Base-by-base conservation (phyloP, 1,140 invertebrate genomes). In the Heliconius eleuchia region DNA sequence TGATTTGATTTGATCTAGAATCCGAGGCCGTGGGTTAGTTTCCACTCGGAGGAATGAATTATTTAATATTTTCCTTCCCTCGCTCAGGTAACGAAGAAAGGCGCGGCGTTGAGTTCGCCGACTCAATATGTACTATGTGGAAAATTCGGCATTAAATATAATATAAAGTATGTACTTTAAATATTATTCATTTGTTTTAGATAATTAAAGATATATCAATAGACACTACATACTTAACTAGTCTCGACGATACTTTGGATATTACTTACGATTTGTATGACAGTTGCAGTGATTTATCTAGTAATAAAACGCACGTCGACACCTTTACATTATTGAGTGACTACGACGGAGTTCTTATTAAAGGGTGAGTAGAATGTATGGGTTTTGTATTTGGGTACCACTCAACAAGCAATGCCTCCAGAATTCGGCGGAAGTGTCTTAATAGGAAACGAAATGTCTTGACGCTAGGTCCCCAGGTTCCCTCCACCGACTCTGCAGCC, bases 201-300 rank as follows among this genome's bases (percentile, higher is more conserved):
- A 18, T 66, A 23, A 55, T 77, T 37, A 46, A 46, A 55, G 42
- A 72, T 9, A 50, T 77, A 11, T n/a, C 37, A 72, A 50, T 77
- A 27, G 70, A 77, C 50, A 70, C 76, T 57, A 6, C 37, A 13
- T 42, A 77, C n/a, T 42, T 77, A 57, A 72, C 42, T 18, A 77
- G 70, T 50, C 9, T 55, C 5, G 34, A 76, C 11, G 37, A 76
- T 42, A 19, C 57, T 76, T 27, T 76, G 37, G 37, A 52, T 8
- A 18, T 76, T 6, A 76, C 42, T 16, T 76, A 30, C 60, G n/a
- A 66, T 16, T 6, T 66, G 27, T 66, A 27, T 30, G 60, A 66
- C 27, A 66, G 11, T 16, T 66, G 60, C 60, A 30, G n/a, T 30
- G 60, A 66, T 30, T 13, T 66, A 30, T 66, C 13, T 30, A 66